phyloP scores from a whole-genome alignment of 2,888 invertebrate genomes.

The Nebria salina region DNA sequence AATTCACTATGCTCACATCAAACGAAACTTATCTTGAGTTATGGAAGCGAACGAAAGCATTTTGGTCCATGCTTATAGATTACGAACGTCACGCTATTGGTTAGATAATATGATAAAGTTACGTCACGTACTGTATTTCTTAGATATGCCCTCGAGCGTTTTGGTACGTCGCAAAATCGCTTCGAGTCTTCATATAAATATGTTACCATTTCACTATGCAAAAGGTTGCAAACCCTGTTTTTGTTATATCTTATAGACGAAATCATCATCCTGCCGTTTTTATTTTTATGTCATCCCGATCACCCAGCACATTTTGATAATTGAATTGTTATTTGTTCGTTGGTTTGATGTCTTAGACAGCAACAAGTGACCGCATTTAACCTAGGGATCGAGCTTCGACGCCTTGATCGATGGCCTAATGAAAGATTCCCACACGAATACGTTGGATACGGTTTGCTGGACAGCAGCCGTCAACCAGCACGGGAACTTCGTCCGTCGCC shows the following conservation, averaged over 20 bases:
- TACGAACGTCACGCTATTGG: no score
- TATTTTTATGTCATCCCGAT: neutral
- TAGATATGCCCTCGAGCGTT: no score
- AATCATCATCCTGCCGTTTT: neutral
- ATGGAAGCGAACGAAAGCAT: no score
- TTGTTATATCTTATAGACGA: neutral
- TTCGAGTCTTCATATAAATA: no score
- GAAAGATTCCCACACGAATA: constrained; percentile 25
- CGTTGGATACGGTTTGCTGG: neutral
- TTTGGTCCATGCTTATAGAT: no score
- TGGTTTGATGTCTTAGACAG: constrained; percentile 1
- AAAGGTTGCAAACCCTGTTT: no score
- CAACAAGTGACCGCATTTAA: constrained; percentile 39
- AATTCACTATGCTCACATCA: no score
- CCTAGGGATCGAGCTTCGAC: constrained; percentile 7
- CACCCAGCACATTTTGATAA: constrained; percentile 2
- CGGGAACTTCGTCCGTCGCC: neutral
- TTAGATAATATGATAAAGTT: no score
- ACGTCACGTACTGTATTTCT: no score
- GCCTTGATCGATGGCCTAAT: constrained; percentile 33
- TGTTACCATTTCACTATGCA: no score
- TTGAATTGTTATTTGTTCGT: neutral
- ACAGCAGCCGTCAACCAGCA: neutral
- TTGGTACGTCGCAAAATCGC: no score
- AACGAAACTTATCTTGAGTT: no score